phyloP scores from a whole-genome alignment of 2,797 vertebrate species.

The Toxotes lorentzi region DNA sequence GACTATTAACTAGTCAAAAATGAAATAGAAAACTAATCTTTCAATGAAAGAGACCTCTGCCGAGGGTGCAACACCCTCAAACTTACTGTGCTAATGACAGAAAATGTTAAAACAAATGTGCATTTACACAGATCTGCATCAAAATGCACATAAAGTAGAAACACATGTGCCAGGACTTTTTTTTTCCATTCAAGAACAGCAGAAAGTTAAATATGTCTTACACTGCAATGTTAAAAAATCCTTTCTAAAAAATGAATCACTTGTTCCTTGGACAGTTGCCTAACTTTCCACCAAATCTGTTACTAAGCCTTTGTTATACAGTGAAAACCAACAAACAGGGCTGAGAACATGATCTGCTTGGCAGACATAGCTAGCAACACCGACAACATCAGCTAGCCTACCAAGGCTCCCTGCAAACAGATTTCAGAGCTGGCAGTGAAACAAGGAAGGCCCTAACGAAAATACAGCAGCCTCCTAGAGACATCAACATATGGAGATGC shows the following conservation, averaged over 20 bases:
- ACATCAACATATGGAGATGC: constrained; percentile 52
- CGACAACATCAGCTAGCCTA: constrained; percentile 1
- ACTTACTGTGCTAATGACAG: neutral
- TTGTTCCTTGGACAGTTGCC: constrained; percentile 25
- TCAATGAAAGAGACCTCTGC: neutral
- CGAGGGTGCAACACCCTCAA: neutral
- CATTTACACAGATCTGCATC: neutral
- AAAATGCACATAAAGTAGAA: neutral
- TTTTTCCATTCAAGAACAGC: neutral
- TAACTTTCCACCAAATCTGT: constrained; percentile 19
- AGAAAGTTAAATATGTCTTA: neutral
- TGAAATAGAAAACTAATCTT: neutral
- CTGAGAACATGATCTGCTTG: constrained; percentile 39
- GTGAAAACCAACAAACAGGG: constrained; percentile 28
- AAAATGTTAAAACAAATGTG: neutral
- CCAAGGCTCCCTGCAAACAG: constrained; percentile 15
- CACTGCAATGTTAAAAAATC: constrained; percentile 6
- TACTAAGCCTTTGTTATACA: constrained; percentile 8
- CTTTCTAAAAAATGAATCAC: constrained; percentile 2
- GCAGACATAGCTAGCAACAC: constrained; percentile 17
- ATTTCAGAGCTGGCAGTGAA: constrained; percentile 28
- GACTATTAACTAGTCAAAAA: neutral
- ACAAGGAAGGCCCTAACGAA: constrained; percentile 27
- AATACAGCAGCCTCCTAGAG: constrained; percentile 35
- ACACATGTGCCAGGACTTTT: neutral